Conservation (phyloP, 2,113 vertebrate species). For the Synchiropus splendidus region DNA sequence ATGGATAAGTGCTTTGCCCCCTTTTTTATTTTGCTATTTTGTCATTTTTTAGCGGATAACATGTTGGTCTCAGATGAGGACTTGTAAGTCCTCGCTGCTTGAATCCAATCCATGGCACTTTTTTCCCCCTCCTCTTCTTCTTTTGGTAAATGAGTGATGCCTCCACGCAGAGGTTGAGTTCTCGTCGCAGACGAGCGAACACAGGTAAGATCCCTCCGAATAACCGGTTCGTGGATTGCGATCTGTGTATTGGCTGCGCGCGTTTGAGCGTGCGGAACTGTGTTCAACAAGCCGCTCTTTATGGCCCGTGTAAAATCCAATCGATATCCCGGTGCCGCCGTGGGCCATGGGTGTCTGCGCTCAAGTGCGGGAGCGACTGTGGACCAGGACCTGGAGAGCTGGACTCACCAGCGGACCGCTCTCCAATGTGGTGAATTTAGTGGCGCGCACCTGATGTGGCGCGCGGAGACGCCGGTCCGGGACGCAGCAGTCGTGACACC, state of each 20-base stretch:
- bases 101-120: constrained; percentile 61
- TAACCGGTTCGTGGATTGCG: not conserved
- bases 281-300: constrained; percentile 13
- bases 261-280: constrained; percentile 13
- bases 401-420: no score
- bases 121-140: constrained; percentile 10
- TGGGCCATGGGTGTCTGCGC: not conserved
- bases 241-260: constrained; percentile 11
- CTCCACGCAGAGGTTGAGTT: constrained; percentile 63
- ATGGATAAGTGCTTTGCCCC: constrained; percentile 28
- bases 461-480: no score
- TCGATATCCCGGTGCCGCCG: constrained; percentile 4
- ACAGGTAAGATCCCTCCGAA: constrained; percentile 19
- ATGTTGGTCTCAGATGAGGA: constrained; percentile 52
- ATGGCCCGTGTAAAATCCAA: constrained; percentile 14
- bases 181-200: constrained; percentile 22
- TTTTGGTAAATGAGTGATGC: constrained; percentile 63
- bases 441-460: not conserved
- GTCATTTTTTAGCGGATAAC: constrained; percentile 7
- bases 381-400: no score
- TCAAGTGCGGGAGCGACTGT: no score
- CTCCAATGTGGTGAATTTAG: constrained; percentile 1
- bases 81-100: constrained; percentile 42
- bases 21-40: constrained; percentile 28
- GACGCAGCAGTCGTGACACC: no score